A percentile compares a stretch with the other conserved stretches of the same genome.
phyloP scores from a whole-genome alignment of 2,113 vertebrate species.

The Mandrillus leucophaeus region DNA sequence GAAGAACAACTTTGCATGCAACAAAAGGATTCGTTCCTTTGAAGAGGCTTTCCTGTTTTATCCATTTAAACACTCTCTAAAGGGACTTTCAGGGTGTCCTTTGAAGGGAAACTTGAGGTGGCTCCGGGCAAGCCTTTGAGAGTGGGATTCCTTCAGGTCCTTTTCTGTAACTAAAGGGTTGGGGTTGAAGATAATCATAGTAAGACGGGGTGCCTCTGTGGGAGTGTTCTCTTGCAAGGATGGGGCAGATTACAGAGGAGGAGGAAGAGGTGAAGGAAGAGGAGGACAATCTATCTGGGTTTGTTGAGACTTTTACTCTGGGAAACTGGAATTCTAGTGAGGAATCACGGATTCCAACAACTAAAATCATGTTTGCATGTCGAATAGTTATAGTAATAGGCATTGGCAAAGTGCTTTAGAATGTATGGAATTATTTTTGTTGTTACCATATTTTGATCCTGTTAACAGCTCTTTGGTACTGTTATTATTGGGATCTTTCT shows the following conservation, averaged over 20 bases:
- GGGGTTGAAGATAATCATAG: neutral
- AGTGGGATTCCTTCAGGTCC: neutral
- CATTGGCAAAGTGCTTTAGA: neutral
- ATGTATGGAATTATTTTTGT: neutral
- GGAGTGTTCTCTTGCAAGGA: neutral
- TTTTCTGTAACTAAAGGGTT: neutral
- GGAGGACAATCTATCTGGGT: neutral
- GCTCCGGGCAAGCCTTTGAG: neutral
- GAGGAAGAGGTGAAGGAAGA: too few relatives aligned
- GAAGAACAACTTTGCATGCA: neutral
- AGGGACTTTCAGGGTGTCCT: neutral
- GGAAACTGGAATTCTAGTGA: neutral
- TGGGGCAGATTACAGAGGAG: neutral
- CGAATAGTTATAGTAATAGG: too few relatives aligned
- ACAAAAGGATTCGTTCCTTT: neutral
- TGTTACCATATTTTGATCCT: neutral
- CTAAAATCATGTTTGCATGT: neutral
- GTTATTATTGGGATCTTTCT: neutral
- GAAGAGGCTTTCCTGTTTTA: neutral
- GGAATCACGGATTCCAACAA: too few relatives aligned
- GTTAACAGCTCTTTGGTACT: neutral
- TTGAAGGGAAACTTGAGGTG: neutral
- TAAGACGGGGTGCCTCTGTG: neutral
- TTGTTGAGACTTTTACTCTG: neutral
- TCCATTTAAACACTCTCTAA: neutral